Evolutionary conservation across 2,113 vertebrate species (phyloP), one percentile per base, ranked within the genome.

Genomic region (Dolichallabes microphthalmus): DNA sequence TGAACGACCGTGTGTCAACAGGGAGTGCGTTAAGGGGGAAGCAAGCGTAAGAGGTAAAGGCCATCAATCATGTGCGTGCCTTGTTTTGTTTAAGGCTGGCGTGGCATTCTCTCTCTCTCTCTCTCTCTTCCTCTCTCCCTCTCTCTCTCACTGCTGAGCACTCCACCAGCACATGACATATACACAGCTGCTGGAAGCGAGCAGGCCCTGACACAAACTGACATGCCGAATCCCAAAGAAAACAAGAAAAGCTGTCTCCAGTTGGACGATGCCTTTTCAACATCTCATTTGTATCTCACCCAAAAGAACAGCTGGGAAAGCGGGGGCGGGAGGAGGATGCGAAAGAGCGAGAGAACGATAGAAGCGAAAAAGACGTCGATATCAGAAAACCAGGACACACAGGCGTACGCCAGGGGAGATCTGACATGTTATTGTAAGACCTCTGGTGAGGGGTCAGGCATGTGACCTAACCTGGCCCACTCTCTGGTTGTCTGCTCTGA

Each of bases 221-320:
- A 94, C 93, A 92, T 88, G 91, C 0, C 0, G 90, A 90, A 94
- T 86, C 89, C 88, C 88, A 93, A 93, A 91, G 90, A 92, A 92
- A 93, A 94, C 92, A 94, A 95, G 90, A 88, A 90, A 89, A 90
- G 90, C 89, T 92, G 93, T 93, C 91, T 94, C 87, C 90, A 91
- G 90, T 91, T 92, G 86, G 90, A 92, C 88, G 89, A 91, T 91
- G 91, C 89, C 93, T 92, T 95, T 95, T 94, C 93, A 96, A 92
- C 90, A 57, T 94, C 94, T 94, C 93, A 93, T 95, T 95, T 96
- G 93, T 94, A 95, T 95, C 32, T 39, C 90, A 91, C 93, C 92
- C 93, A 85, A 92, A 87, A 86, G 90, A 96, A 95, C 95, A 95
- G 95, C 95, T 94, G 91, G 92, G 90, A 87, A 80, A 89, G 77